Base-by-base conservation (phyloP, 2,113 vertebrate genomes). In the Reinhardtius hippoglossoides region DNA sequence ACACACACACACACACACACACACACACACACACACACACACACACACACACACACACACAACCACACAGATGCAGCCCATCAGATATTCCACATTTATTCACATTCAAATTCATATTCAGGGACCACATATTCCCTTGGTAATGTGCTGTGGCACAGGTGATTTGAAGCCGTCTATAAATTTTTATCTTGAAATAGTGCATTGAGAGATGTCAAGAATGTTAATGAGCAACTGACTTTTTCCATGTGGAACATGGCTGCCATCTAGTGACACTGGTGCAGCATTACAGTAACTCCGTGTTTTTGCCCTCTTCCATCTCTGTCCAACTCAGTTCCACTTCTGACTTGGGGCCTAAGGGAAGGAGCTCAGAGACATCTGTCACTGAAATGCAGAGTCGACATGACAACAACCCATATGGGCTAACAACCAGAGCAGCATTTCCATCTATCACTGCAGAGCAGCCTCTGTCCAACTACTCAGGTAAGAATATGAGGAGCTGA, bases 391-490 rank as follows among this genome's bases (percentile, higher is more conserved):
- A 94, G 57, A 90, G 90, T 88, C 96, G 96, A 85, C 95, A 95
- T 79, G 92, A 96, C 72, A 89, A 94, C 82, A 90, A 84, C 87
- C 86, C 92, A 62, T 98, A 96, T 71, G 91, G 93, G 50, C 90
- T 94, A 16, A 90, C 95, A 55, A 93, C 93, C 0, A 94, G 96
- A 95, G 93, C 94, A 67, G 94, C 95, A 0, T 94, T 97, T 87
- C 94, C 96, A 58, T 91, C 96, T 66, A 91, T 95, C 54, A 95
- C 95, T 46, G 76, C 96, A 67, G 96, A 98, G 84, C 96, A 96
- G 84, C 94, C 97, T 42, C 89, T 96, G 90, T 93, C 95, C 89
- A 96, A 96, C 94, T 97, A 97, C 96, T 98, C 97, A 99, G 97
- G 97, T 98, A 80, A 83, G 73, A 65, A 63, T 3, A 56, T 2